phyloP scores from a whole-genome alignment of 1,140 invertebrate species.

The Nautilus pompilius region DNA sequence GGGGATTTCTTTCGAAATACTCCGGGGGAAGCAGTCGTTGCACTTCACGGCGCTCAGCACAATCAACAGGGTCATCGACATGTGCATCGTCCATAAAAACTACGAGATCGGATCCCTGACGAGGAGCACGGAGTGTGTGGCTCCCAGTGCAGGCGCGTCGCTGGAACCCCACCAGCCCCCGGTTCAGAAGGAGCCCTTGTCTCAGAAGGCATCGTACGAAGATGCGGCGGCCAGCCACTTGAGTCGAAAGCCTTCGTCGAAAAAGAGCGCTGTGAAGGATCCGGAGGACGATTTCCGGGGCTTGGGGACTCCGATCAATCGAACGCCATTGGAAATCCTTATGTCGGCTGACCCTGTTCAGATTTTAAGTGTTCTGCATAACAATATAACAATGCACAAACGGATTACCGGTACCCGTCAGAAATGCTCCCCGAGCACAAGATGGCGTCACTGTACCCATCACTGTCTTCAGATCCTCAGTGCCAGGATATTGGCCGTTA shows the following conservation, averaged over 20 bases:
- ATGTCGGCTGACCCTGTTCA: conserved; percentile 57
- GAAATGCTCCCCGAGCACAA: conserved; percentile 62
- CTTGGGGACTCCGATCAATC: conserved; percentile 11
- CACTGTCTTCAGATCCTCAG: conserved; percentile 70
- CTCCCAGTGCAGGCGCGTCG: neutral
- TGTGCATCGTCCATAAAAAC: conserved; percentile 51
- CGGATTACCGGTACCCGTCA: conserved; percentile 65
- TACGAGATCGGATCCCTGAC: conserved; percentile 33
- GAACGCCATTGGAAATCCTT: conserved; percentile 56
- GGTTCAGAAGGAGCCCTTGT: neutral
- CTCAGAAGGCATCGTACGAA: neutral
- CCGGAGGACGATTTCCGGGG: conserved; percentile 10
- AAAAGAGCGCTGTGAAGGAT: conserved; percentile 11
- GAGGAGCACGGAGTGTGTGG: conserved; percentile 17
- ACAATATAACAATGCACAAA: conserved; percentile 69
- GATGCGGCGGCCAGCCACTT: neutral
- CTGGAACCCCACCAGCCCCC: neutral
- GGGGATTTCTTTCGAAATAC: conserved; percentile 57
- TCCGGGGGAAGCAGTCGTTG: conserved; percentile 62
- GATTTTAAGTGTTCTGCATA: conserved; percentile 67
- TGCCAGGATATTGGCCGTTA: conserved; percentile 65
- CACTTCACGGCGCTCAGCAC: conserved; percentile 64
- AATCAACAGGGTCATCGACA: conserved; percentile 65
- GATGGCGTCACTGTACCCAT: conserved; percentile 65
- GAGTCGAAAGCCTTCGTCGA: conserved; percentile 10